A percentile compares a stretch with the other conserved stretches of the same genome.
Conservation (phyloP, 2,113 vertebrate species). For the Willisornis vidua region DNA sequence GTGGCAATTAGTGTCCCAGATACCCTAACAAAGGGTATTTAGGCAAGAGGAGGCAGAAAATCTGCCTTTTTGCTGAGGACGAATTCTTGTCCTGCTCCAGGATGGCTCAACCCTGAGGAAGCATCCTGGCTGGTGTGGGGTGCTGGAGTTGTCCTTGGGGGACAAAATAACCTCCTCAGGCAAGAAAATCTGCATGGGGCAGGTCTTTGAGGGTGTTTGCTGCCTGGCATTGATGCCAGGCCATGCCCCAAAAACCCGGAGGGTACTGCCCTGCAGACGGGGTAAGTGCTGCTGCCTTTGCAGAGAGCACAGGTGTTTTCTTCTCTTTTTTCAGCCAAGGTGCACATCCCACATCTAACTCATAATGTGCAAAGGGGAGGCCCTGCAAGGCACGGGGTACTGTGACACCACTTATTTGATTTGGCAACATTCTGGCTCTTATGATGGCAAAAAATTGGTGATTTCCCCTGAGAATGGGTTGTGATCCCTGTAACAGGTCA, state of each 20-base stretch:
- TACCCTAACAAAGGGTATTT: not conserved
- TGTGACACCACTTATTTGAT: rapidly evolving
- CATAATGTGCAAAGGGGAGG: not conserved
- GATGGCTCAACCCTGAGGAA: not conserved
- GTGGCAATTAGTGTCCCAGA: not conserved
- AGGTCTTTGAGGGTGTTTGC: not conserved
- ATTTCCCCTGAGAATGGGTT: not conserved
- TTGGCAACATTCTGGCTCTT: not conserved
- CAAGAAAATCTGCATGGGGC: not conserved
- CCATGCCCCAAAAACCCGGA: rapidly evolving
- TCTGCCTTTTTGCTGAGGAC: rapidly evolving
- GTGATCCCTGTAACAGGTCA: not conserved
- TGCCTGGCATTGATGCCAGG: not conserved
- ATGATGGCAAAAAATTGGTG: rapidly evolving
- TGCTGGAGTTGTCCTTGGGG: not conserved
- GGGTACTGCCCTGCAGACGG: not conserved
- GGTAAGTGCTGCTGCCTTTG: not conserved
- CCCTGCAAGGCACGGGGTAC: not conserved
- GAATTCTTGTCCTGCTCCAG: rapidly evolving
- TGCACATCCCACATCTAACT: rapidly evolving
- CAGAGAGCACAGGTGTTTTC: not conserved
- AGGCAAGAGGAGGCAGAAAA: not conserved
- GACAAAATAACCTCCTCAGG: not conserved
- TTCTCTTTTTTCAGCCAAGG: not conserved
- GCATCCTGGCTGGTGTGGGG: too few species aligned